Base-by-base conservation (phyloP, 2,888 invertebrate genomes). In the Dryomyza anilis region DNA sequence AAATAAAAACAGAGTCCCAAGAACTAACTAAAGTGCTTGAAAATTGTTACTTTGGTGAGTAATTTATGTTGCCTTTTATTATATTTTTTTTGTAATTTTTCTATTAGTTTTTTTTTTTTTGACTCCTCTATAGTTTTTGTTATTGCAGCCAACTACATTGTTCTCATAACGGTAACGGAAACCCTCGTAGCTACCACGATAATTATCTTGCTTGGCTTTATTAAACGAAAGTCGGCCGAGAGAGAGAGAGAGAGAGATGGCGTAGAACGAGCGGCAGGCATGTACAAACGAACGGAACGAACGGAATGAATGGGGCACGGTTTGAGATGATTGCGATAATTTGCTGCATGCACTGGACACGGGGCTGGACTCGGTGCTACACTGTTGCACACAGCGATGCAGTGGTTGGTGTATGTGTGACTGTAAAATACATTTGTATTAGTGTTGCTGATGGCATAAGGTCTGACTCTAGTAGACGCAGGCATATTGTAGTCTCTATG, bases 181-280 rank as follows among this genome's bases (percentile, higher is more conserved):
- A 14, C 55, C 55, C 55, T 55, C 33, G n/a, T 10, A 23, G 55
- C 55, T 14, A 36, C n/a, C 21, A n/a, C n/a, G 55, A 55, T 55
- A 55, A 55, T 55, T 55, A 55, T 55, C 55, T 55, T 30, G 55
- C 55, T 55, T 55, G 55, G 33, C 55, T 55, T 55, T 55, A 55
- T 55, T 55, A 55, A 16, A 16, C 16, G 16, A n/a, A 19, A 43
- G 43, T 43, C 50, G 25, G 50, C 50, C n/a, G n/a, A n/a, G n/a
- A n/a, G n/a, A n/a, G n/a, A n/a, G n/a, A n/a, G n/a, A n/a, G n/a
- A n/a, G n/a, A n/a, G n/a, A n/a, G n/a, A n/a, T n/a, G n/a, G n/a
- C n/a, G n/a, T n/a, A n/a, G n/a, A n/a, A n/a, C n/a, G n/a, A n/a
- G n/a, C n/a, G n/a, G n/a, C n/a, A n/a, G n/a, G n/a, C n/a, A n/a